A percentile compares a stretch with the other conserved stretches of the same genome.
These are phyloP conservation scores for Molossus molossus DNA, from an alignment of 2,797 vertebrate species.

Conservation along the genomic window DNA sequence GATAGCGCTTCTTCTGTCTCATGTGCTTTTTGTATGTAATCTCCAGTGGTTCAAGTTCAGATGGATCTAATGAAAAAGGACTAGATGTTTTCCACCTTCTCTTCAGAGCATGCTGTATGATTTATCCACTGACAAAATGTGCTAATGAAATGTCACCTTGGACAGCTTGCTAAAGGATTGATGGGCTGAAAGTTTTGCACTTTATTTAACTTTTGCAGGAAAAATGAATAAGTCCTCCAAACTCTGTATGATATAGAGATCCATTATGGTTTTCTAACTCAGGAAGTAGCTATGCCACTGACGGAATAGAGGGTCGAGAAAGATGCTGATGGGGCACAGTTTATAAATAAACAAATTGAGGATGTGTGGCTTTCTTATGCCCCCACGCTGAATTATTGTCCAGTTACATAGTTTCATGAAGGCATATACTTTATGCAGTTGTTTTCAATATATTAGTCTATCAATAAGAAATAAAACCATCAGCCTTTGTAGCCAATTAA, in stretches of 20 bases:
- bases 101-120: constrained; percentile 91
- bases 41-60: constrained; percentile 91
- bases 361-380: not conserved
- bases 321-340: constrained; percentile 60
- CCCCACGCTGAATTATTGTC: constrained; percentile 63
- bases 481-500: not conserved
- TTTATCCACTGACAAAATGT: constrained; percentile 96
- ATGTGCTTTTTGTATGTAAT: constrained; percentile 91
- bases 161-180: constrained; percentile 94
- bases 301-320: constrained; percentile 70
- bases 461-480: constrained; percentile 65
- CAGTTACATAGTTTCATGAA: constrained; percentile 53
- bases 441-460: constrained; percentile 38
- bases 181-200: constrained; percentile 94
- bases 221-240: constrained; percentile 91
- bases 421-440: not conserved
- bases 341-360: constrained; percentile 84
- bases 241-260: constrained; percentile 89
- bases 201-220: constrained; percentile 94
- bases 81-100: constrained; percentile 91
- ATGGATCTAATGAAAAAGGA: constrained; percentile 94
- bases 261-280: constrained; percentile 86
- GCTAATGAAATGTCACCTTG: constrained; percentile 97
- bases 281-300: constrained; percentile 69
- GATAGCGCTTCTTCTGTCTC: constrained; percentile 89